Base-by-base conservation (phyloP, 2,113 vertebrate genomes). In the Falcunculus frontatus region DNA sequence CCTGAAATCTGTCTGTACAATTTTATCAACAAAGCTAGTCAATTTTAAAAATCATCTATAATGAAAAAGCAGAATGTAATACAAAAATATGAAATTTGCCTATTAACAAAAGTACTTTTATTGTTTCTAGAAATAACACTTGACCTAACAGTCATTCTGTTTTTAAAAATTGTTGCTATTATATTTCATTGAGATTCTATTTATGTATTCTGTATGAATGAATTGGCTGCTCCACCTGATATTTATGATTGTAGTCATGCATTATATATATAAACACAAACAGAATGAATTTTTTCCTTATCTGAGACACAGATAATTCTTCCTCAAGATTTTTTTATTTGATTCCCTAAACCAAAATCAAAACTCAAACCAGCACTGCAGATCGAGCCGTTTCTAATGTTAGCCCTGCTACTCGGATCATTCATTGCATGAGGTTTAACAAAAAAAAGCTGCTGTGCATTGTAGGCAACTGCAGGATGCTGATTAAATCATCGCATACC, bases 201-300 rank as follows among this genome's bases (percentile, higher is more conserved):
- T 86, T 75, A 32, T 68, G n/a, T 64, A 32, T 75, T 82, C 27
- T 84, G 30, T 84, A 78, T 67, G 87, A 86, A 87, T 14, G 26
- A 84, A 91, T 93, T 81, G 70, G 64, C 75, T 90, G 32, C 69
- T 78, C 50, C 76, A 86, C 87, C 87, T 96, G 96, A 90, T 93
- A 93, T 67, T 91, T 91, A 55, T 25, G 64, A 46, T 16, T 90
- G 77, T 74, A 69, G 83, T 89, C 59, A 16, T 91, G 60, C 57
- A 35, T 69, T 56, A 52, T 82, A 90, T 86, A 75, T 23, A 65
- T 3, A 41, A 16, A 75, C 5, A 67, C 60, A 77, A 77, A 87
- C 53, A 87, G 65, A 89, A 87, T 55, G 39, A 86, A 96, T 57
- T 39, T 80, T 75, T 95, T 90, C 78, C 73, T 56, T 80, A 84